Percentiles rank a stretch among this genome's conserved stretches.
Evolutionary conservation across 2,888 invertebrate species (phyloP).

Genomic region (Chymomyza procnemis): DNA sequence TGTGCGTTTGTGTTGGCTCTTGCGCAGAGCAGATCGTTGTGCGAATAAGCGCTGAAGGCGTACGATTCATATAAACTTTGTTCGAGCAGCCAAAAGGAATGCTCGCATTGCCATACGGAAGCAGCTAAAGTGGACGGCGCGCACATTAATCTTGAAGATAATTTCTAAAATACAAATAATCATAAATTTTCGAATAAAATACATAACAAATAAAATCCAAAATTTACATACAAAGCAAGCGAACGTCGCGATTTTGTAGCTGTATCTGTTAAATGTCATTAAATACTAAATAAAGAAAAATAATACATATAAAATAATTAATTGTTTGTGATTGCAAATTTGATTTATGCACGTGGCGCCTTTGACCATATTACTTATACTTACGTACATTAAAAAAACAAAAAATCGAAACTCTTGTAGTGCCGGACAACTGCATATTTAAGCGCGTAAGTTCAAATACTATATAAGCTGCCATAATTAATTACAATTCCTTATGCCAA

Average conservation of each 20-base stretch:
- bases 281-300: constrained; percentile 17
- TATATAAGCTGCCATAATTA: constrained; percentile 40
- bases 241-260: constrained; percentile 21
- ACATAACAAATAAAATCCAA: constrained; percentile 13
- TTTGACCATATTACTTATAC: neutral
- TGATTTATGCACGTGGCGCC: constrained; percentile 30
- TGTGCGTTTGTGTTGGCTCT: constrained; percentile 55
- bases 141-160: constrained; percentile 28
- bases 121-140: constrained; percentile 34
- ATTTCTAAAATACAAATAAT: constrained; percentile 31
- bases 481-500: constrained; percentile 57
- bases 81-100: neutral
- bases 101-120: constrained; percentile 44
- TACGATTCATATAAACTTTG: neutral
- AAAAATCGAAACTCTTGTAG: neutral
- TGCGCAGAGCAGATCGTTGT: constrained; percentile 23
- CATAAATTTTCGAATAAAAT: no score
- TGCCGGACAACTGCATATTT: neutral
- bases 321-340: constrained; percentile 63
- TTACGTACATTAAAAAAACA: neutral
- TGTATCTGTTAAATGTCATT: constrained; percentile 59
- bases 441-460: neutral
- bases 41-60: neutral
- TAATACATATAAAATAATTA: constrained; percentile 27
- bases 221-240: constrained; percentile 29